phyloP scores from a whole-genome alignment of 2,113 vertebrate genomes.

The Neotragus moschatus region DNA sequence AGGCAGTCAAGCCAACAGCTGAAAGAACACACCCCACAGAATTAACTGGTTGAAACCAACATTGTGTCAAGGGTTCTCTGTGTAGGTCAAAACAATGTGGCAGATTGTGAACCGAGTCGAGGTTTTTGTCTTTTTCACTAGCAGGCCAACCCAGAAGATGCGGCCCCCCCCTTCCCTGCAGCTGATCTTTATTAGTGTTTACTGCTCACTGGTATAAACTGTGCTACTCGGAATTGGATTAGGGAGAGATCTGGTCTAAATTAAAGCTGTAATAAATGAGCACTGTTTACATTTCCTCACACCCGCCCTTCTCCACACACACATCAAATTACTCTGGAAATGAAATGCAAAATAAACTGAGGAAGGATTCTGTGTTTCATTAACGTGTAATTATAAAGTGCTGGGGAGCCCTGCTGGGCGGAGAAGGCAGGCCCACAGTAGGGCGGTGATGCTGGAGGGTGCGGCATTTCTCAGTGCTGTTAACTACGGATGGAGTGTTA shows the following conservation, averaged over 20 bases:
- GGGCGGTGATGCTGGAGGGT: background rate
- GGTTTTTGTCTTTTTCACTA: background rate
- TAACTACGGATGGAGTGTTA: background rate
- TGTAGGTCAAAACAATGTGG: background rate
- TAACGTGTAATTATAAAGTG: slow-evolving; percentile 42
- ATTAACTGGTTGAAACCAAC: background rate
- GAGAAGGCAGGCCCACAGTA: background rate
- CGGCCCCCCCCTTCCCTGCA: background rate
- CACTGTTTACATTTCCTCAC: slow-evolving; percentile 65
- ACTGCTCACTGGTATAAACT: slow-evolving; percentile 33
- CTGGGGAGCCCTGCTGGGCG: slow-evolving; percentile 5
- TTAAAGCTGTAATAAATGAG: slow-evolving; percentile 59
- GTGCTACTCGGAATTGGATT: slow-evolving; percentile 50
- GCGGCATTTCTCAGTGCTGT: background rate
- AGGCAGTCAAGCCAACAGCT: background rate
- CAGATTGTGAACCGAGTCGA: background rate
- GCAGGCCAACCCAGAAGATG: background rate
- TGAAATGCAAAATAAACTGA: slow-evolving; percentile 66
- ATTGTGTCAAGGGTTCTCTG: background rate
- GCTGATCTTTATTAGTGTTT: slow-evolving; percentile 57
- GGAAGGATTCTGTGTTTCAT: slow-evolving; percentile 58
- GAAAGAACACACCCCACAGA: background rate
- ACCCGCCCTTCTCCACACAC: slow-evolving; percentile 27
- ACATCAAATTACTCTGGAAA: slow-evolving; percentile 65
- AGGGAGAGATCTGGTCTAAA: slow-evolving; percentile 58